phyloP scores from a whole-genome alignment of 2,113 vertebrate genomes.

The Callaeas wilsoni region DNA sequence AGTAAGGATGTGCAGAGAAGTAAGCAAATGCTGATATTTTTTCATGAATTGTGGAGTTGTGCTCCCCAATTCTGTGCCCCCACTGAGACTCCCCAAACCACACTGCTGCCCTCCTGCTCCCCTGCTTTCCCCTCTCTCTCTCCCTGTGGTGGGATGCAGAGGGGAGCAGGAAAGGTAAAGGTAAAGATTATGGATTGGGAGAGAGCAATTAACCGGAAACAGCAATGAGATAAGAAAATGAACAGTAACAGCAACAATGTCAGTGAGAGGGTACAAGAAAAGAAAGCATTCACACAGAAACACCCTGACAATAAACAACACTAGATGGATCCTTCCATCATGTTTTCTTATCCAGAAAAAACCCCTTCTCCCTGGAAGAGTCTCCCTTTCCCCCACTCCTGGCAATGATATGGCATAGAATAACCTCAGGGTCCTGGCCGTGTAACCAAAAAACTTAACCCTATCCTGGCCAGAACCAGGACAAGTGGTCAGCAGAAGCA shows the following conservation, averaged over 20 bases:
- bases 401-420: background rate
- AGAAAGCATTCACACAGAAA: background rate
- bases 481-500: background rate
- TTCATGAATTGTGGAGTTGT: background rate
- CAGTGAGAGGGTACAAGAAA: background rate
- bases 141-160: background rate
- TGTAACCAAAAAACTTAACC: no score
- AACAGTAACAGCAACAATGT: background rate
- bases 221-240: background rate
- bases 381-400: background rate
- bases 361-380: background rate
- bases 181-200: background rate
- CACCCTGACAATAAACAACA: background rate
- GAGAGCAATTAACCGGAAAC: background rate
- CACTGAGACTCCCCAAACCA: background rate
- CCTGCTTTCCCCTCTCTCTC: background rate
- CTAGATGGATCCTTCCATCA: background rate
- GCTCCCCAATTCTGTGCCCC: background rate
- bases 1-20: background rate
- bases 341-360: background rate
- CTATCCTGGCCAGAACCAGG: background rate
- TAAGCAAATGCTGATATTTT: background rate
- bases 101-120: rapidly evolving
- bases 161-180: background rate
- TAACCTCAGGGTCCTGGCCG: background rate